These are phyloP conservation scores for Sarcophilus harrisii DNA, from an alignment of 2,797 vertebrate genomes.

Conservation along the genomic window DNA sequence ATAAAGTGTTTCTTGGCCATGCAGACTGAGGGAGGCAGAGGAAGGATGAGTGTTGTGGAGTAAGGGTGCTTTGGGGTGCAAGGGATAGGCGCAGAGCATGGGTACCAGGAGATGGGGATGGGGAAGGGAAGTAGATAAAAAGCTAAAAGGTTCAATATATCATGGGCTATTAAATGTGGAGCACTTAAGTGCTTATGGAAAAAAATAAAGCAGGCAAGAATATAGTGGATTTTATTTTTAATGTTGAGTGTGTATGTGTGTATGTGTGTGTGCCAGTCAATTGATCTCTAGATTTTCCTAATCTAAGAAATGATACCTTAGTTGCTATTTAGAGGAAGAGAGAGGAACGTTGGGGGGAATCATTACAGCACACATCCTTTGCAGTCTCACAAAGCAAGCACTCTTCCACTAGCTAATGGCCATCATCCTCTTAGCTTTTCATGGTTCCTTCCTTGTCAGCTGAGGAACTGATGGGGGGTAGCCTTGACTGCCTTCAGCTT, in stretches of 20 bases:
- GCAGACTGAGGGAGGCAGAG: not conserved
- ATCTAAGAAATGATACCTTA: constrained; percentile 1
- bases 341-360: not conserved
- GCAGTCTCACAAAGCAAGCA: constrained; percentile 10
- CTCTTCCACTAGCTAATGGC: constrained; percentile 36
- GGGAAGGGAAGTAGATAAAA: not conserved
- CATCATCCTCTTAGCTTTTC: not conserved
- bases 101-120: not conserved
- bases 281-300: not conserved
- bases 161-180: not conserved
- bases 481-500: not conserved
- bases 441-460: not conserved
- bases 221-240: not conserved
- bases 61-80: not conserved
- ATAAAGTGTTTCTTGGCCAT: constrained; percentile 1
- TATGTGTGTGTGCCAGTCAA: not conserved
- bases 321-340: not conserved
- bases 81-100: not conserved
- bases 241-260: not conserved
- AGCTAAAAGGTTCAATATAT: not conserved
- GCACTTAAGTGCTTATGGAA: not conserved
- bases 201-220: constrained; percentile 17
- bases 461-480: not conserved
- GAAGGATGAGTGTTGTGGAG: not conserved
- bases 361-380: not conserved